A percentile compares a stretch with the other conserved stretches of the same genome.
Evolutionary conservation across 92 coral and sea anemone species (phyloP).

Genomic region (Phenganax marumi): DNA sequence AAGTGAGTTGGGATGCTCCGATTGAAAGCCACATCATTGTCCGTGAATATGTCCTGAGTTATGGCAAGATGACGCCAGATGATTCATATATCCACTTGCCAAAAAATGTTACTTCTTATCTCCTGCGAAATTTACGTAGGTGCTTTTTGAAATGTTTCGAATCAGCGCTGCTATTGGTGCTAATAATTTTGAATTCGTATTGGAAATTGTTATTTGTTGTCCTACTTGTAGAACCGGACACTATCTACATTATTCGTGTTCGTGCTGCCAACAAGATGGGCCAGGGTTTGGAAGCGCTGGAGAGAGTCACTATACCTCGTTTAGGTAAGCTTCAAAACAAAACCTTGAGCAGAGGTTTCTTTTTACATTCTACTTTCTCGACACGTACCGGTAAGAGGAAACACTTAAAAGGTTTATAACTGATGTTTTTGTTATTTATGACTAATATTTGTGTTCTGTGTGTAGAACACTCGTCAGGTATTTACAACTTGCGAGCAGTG

Average conservation of each 20-base stretch:
- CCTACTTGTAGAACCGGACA: slow-evolving; percentile 60
- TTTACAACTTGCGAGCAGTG: slow-evolving; percentile 14
- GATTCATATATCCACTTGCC: slow-evolving; percentile 24
- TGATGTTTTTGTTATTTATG: not conserved
- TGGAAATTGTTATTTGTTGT: not conserved
- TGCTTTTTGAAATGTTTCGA: not conserved
- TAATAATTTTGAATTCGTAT: not conserved
- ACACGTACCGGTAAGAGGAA: not conserved
- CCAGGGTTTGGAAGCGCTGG: slow-evolving; percentile 66
- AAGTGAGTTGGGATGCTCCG: slow-evolving; percentile 82
- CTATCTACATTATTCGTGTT: slow-evolving; percentile 69
- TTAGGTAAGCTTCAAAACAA: slow-evolving; percentile 43
- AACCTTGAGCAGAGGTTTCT: not conserved
- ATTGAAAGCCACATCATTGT: slow-evolving; percentile 73
- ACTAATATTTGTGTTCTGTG: not conserved
- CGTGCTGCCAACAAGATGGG: slow-evolving; percentile 68
- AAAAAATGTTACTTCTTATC: slow-evolving; percentile 48
- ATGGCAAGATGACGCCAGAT: slow-evolving; percentile 75
- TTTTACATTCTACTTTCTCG: not conserved
- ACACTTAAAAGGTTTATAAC: not conserved
- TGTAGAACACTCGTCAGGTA: not conserved
- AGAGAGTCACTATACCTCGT: slow-evolving; percentile 48
- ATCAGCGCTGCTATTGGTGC: not conserved
- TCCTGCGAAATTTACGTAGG: slow-evolving; percentile 47
- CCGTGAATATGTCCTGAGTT: slow-evolving; percentile 62